Evolutionary conservation across 2,113 vertebrate species (phyloP), one percentile per base, ranked within the genome.

Genomic region (Lophochroa leadbeateri): DNA sequence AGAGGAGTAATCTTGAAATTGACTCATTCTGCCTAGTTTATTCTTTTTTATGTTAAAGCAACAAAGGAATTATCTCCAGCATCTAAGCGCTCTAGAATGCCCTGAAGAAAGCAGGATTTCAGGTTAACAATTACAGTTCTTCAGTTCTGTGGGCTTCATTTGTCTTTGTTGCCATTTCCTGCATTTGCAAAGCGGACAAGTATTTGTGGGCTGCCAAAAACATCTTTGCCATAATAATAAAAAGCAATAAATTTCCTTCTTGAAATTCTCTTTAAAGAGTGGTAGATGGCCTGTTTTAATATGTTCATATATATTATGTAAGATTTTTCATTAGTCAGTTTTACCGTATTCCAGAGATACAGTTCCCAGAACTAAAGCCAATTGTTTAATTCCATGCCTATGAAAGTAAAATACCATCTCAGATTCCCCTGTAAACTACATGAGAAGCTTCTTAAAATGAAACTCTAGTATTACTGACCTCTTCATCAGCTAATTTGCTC

Each of bases 41-140:
- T 93, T 68, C 82, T 91, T 95, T 96, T 96, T 94, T 44, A 91
- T 87, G 82, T 90, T 86, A 93, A 85, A 96, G 74, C 85, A 96
- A 86, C 79, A 92, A 84, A 83, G 52, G 87, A 90, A 96, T 93
- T 69, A 90, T 99, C 99, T 43, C 99, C 99, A 4, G 97, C 98
- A n/a, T 98, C 97, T 95, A 99, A 96, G 39, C 99, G 99, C 96
- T 99, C 98, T 93, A 99, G 82, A 96, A 99, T 98, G 39, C 98
- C 98, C 99, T 99, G 74, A 75, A 96, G 65, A 94, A 77, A 82
- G 29, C 41, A 68, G 2, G 1, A 67, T 10, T 8, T 43, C 81
- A 74, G 6, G 13, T 94, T 91, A 93, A 84, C 12, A 23, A 90
- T 19, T 58, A 52, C 29, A 74, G 61, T 63, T 69, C 82, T 52